A percentile compares a stretch with the other conserved stretches of the same genome.
Conservation (phyloP, 53 echinoderm and acorn worm species). For the Hippasteria phrygiana region DNA sequence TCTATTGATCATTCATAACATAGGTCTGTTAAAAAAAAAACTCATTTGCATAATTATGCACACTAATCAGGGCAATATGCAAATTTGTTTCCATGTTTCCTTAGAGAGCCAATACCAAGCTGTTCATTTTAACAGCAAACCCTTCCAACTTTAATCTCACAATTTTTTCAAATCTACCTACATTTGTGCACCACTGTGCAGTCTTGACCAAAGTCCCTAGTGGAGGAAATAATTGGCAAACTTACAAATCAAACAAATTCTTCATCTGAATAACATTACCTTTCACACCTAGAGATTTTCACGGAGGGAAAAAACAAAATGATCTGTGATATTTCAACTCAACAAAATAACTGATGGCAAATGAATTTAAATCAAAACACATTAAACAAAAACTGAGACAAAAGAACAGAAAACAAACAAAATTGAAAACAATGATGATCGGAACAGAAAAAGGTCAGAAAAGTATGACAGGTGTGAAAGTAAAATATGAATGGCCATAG, state of each 20-base stretch:
- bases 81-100: background rate
- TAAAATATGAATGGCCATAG: background rate
- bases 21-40: background rate
- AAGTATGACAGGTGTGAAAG: background rate
- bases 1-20: background rate
- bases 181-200: too few species aligned
- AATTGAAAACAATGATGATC: background rate
- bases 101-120: background rate
- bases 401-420: slow-evolving; percentile 9
- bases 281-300: background rate
- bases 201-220: background rate
- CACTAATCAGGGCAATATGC: background rate
- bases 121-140: background rate
- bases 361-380: background rate
- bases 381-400: background rate
- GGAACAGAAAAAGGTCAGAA: background rate
- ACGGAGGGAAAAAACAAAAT: too few species aligned
- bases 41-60: background rate
- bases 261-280: background rate
- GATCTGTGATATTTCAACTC: too few species aligned
- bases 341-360: too few species aligned
- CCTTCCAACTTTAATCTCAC: too few species aligned
- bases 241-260: too few species aligned
- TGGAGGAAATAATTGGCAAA: too few species aligned
- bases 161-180: too few species aligned